phyloP scores from a whole-genome alignment of 2,113 vertebrate species.

The Brachyistius frenatus region DNA sequence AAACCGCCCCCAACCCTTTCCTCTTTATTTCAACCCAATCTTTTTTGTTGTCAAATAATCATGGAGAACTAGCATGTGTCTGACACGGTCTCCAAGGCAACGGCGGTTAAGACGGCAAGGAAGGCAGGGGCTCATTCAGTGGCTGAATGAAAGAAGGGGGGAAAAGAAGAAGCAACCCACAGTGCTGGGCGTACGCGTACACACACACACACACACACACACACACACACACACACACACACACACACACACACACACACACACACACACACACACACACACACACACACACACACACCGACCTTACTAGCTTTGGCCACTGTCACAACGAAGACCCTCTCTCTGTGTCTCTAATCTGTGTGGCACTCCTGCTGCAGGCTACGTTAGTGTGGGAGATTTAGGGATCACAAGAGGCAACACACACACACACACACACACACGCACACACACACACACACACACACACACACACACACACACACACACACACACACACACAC shows the following conservation, averaged over 20 bases:
- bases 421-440: constrained; percentile 17
- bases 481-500: constrained; percentile 33
- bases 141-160: constrained; percentile 81
- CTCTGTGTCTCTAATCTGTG: constrained; percentile 63
- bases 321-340: constrained; percentile 58
- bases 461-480: constrained; percentile 14
- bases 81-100: constrained; percentile 87
- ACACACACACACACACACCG: constrained; percentile 13
- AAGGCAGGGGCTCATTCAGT: constrained; percentile 84
- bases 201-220: constrained; percentile 16
- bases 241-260: constrained; percentile 2
- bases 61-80: constrained; percentile 86
- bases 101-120: constrained; percentile 83
- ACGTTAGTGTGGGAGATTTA: constrained; percentile 33
- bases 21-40: constrained; percentile 82
- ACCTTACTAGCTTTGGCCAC: constrained; percentile 57
- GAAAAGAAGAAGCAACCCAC: constrained; percentile 71
- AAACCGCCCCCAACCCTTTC: constrained; percentile 47
- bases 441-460: constrained; percentile 8
- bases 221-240: constrained; percentile 49
- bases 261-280: constrained; percentile 28
- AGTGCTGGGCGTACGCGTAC: constrained; percentile 37
- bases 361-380: constrained; percentile 52
- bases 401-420: constrained; percentile 25
- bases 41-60: constrained; percentile 88